phyloP scores from a whole-genome alignment of 1,140 invertebrate species.

The Hestina assimilis region DNA sequence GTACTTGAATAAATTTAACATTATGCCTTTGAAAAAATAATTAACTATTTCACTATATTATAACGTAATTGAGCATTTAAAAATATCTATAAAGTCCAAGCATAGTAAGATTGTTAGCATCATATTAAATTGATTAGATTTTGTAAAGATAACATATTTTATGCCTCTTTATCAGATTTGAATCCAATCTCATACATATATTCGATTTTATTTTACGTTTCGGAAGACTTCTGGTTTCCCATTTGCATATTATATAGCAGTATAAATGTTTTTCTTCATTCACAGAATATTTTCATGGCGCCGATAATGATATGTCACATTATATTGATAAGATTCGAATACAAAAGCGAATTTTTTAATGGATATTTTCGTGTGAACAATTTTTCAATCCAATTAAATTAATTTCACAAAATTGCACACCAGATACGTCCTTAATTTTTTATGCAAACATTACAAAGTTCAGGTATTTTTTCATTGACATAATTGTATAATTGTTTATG shows the following conservation, averaged over 20 bases:
- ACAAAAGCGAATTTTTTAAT: not conserved
- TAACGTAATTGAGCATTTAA: too few species aligned
- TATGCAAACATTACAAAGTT: conserved; percentile 29
- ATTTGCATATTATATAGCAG: not conserved
- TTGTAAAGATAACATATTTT: too few species aligned
- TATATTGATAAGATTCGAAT: not conserved
- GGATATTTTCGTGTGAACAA: conserved; percentile 11
- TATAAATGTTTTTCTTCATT: not conserved
- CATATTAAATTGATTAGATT: too few species aligned
- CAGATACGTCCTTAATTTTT: conserved; percentile 32
- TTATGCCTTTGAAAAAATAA: too few species aligned
- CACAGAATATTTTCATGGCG: not conserved
- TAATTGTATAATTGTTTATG: conserved; percentile 22
- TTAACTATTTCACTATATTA: too few species aligned
- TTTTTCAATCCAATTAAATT: conserved; percentile 27
- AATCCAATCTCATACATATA: too few species aligned
- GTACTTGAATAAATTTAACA: too few species aligned
- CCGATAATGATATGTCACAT: not conserved
- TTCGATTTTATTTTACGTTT: not conserved
- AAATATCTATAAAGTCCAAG: too few species aligned
- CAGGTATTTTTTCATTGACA: conserved; percentile 30
- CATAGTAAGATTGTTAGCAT: too few species aligned
- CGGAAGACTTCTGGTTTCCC: not conserved
- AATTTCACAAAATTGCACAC: conserved; percentile 28
- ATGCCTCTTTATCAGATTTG: too few species aligned